These are phyloP conservation scores for Cyclophora punctaria DNA, from an alignment of 2,888 invertebrate species.

Conservation along the genomic window DNA sequence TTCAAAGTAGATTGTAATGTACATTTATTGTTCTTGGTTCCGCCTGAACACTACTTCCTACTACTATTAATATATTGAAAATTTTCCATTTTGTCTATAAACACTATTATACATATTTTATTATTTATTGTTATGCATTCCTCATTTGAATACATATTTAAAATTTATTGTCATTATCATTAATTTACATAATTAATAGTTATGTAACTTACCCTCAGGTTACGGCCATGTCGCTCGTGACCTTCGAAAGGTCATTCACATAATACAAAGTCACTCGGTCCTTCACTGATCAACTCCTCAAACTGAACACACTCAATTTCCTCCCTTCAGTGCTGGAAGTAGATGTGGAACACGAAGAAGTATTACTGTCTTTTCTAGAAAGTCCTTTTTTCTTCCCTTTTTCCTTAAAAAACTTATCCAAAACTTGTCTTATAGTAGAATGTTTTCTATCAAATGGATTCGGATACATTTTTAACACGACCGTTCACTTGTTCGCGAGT, in stretches of 20 bases:
- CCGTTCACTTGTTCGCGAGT: slow-evolving; percentile 29
- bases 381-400: slow-evolving; percentile 28
- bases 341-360: slow-evolving; percentile 39
- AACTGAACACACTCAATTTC: slow-evolving; percentile 23
- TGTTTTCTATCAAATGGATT: slow-evolving; percentile 82
- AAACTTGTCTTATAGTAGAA: slow-evolving; percentile 79
- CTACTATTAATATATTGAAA: not conserved
- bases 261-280: slow-evolving; percentile 21
- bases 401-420: slow-evolving; percentile 76
- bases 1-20: no score
- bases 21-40: no score
- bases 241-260: slow-evolving; percentile 10
- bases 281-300: slow-evolving; percentile 25
- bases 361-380: slow-evolving; percentile 42
- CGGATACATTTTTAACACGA: slow-evolving; percentile 73
- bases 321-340: slow-evolving; percentile 23
- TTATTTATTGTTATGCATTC: not conserved
- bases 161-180: not conserved
- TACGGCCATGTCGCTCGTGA: slow-evolving; percentile 20
- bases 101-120: not conserved
- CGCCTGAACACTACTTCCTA: not conserved
- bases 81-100: not conserved
- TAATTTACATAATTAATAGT: not conserved
- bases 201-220: not conserved
- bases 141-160: not conserved